These are phyloP conservation scores for Diabrotica virgifera DNA, from an alignment of 1,140 invertebrate genomes.

Conservation along the genomic window DNA sequence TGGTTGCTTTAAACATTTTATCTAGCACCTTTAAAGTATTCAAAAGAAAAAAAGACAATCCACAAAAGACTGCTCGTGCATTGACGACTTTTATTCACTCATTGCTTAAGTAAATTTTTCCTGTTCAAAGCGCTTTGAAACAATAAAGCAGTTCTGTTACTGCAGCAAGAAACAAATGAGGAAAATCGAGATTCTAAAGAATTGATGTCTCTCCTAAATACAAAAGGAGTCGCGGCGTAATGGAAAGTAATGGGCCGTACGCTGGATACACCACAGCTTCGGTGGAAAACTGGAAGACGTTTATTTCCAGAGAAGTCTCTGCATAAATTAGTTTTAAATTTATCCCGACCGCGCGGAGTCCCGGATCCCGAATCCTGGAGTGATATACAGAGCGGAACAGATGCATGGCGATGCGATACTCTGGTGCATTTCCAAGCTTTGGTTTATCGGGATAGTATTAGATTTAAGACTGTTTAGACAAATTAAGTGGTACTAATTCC, in stretches of 20 bases:
- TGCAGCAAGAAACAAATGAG: not conserved
- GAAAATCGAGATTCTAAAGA: not conserved
- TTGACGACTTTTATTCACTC: no score
- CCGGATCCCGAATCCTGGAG: conserved; percentile 12
- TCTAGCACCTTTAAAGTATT: no score
- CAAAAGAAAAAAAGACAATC: no score
- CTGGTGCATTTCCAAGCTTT: no score
- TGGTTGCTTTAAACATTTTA: no score
- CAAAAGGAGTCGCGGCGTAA: conserved; percentile 12
- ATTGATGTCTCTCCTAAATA: conserved; percentile 15
- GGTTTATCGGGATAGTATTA: no score
- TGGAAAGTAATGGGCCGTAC: conserved; percentile 17
- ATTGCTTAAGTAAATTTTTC: no score
- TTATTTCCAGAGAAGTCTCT: conserved; percentile 9
- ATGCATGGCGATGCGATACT: conserved; percentile 4
- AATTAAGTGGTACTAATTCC: no score
- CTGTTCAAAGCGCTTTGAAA: not conserved
- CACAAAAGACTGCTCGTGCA: no score
- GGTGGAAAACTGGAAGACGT: conserved; percentile 10
- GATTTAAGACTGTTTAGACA: no score
- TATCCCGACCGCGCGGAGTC: conserved; percentile 11
- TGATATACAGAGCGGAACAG: conserved; percentile 12
- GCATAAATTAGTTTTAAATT: conserved; percentile 18
- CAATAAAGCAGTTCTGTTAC: not conserved
- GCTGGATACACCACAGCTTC: conserved; percentile 9